Evolutionary conservation across 2,888 invertebrate species (phyloP), one percentile per base, ranked within the genome.

Genomic region (Drosophila birchii): DNA sequence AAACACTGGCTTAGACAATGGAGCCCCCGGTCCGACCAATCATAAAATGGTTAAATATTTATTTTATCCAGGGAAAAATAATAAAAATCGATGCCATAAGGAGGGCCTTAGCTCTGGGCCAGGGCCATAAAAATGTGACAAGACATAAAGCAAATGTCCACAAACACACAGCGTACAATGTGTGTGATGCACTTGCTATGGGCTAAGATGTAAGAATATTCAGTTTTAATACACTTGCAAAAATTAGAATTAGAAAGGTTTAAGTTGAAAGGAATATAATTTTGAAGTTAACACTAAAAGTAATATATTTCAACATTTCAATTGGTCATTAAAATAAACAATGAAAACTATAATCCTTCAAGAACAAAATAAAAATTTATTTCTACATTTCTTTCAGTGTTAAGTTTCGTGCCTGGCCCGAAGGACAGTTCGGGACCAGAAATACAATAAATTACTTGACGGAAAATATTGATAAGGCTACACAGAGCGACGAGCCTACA

Each of bases 361-460:
- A 12, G 11, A 20, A 20, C n/a, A n/a, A 11, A n/a, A 18, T 47
- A n/a, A 5, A 41, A 18, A 4, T 23, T 0, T 18, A 6, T n/a
- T 4, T 0, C 3, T 12, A 6, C 0, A 18, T 53, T 53, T 36
- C 16, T 53, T 36, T 11, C 9, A 36, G 36, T 60, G 44, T 4
- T 12, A 3, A 16, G 0, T n/a, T 54, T 54, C 18, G 39, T 26
- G 26, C 2, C 32, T 16, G 56, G 39, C 60, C 71, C 81, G 69
- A 75, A 69, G 63, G 78, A 59, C 58, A 55, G 71, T 63, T 55
- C 64, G 72, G 78, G 72, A 72, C 32, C 38, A 49, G 36, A 90
- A 89, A 87, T 76, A 76, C 88, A 86, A 84, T 90, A 90, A 91
- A 90, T 90, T 91, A 90, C 88, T 88, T 85, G 90, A 90, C 90